These are phyloP conservation scores for Sorex maritimensis DNA, from an alignment of 2,797 vertebrate species.

Conservation along the genomic window DNA sequence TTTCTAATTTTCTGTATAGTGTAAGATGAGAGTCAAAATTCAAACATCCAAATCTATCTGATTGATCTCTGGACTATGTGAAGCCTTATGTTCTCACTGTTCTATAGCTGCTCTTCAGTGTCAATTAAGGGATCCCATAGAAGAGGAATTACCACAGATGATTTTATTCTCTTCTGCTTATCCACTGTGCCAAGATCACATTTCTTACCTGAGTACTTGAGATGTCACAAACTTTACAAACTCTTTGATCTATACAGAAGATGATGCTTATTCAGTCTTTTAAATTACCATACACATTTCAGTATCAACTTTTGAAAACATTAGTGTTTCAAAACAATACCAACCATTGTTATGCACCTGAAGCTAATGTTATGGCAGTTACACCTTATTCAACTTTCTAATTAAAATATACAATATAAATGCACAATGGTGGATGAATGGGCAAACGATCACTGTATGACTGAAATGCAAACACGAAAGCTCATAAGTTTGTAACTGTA, in stretches of 20 bases:
- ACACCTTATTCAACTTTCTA: not conserved
- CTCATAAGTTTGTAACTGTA: too few relatives aligned
- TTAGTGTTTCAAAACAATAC: not conserved
- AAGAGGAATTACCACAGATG: not conserved
- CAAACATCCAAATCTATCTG: not conserved
- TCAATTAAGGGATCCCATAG: not conserved
- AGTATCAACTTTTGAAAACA: constrained; percentile 17
- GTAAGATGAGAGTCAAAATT: not conserved
- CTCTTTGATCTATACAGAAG: not conserved
- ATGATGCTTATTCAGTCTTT: not conserved
- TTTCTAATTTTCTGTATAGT: not conserved
- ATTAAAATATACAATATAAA: not conserved
- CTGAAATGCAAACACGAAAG: too few relatives aligned
- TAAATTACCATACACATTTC: not conserved
- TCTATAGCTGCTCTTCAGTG: not conserved
- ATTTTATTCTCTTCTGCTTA: not conserved
- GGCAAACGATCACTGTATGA: too few relatives aligned
- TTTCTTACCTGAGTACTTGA: not conserved
- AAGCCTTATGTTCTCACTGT: not conserved
- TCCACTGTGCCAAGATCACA: not conserved
- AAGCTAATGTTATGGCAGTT: not conserved
- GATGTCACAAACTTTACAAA: not conserved
- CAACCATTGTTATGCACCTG: not conserved
- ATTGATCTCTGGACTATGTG: not conserved
- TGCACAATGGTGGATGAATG: too few relatives aligned